These are phyloP conservation scores for Andinoacara biseriatus DNA, from an alignment of 2,113 vertebrate genomes.

Conservation along the genomic window DNA sequence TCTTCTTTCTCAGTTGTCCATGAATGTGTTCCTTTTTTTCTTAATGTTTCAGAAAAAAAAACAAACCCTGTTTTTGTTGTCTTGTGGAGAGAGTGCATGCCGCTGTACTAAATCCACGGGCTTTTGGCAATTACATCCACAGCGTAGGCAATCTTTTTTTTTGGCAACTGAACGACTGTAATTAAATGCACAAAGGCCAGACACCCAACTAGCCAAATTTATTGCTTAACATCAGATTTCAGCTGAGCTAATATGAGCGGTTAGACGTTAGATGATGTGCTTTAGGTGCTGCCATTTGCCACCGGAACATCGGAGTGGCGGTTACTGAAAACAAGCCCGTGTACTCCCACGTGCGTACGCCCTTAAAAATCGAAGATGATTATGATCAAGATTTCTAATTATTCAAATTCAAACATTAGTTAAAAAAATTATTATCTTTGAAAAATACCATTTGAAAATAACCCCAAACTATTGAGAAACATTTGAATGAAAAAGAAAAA, in stretches of 20 bases:
- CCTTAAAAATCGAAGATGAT: not conserved
- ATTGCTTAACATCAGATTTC: not conserved
- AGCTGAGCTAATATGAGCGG: not conserved
- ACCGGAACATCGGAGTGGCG: not conserved
- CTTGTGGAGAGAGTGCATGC: not conserved
- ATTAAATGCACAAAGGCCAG: not conserved
- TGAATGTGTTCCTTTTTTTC: no score
- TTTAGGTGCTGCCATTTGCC: not conserved
- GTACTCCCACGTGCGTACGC: no score
- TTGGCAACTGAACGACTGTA: not conserved
- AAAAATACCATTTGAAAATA: not conserved
- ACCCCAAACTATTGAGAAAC: not conserved
- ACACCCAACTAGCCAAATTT: not conserved
- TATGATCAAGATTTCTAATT: no score
- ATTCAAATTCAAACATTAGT: no score
- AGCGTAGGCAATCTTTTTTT: not conserved
- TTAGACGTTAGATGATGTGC: not conserved
- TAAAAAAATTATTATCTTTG: not conserved
- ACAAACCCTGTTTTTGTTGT: not conserved
- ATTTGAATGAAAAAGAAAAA: not conserved
- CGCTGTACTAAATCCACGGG: not conserved
- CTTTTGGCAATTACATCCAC: not conserved
- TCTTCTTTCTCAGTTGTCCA: not conserved
- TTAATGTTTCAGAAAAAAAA: not conserved
- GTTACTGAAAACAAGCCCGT: not conserved